These are phyloP conservation scores for Danio jaintianensis DNA, from an alignment of 2,797 vertebrate genomes.

Conservation along the genomic window DNA sequence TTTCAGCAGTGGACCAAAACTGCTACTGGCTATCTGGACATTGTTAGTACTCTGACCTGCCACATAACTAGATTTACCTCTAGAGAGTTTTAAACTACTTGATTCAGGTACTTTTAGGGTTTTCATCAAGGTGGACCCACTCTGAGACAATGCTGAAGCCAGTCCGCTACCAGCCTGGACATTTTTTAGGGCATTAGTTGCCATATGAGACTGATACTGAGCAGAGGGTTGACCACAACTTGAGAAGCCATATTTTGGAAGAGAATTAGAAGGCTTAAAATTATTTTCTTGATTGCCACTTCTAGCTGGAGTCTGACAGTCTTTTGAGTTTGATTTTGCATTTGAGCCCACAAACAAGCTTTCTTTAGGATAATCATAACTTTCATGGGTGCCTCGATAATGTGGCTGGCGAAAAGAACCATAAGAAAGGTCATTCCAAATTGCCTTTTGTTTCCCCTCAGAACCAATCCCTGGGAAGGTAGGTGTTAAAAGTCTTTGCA, in stretches of 20 bases:
- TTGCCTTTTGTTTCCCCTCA: background rate
- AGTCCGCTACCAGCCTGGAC: background rate
- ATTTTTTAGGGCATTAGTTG: background rate
- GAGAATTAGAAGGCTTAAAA: background rate
- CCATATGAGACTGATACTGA: background rate
- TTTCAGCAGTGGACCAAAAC: background rate
- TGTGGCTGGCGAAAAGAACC: background rate
- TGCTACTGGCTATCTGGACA: background rate
- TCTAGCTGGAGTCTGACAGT: background rate
- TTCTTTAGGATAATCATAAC: background rate
- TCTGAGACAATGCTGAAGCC: conserved; percentile 1
- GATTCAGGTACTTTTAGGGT: background rate
- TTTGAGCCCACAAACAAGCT: background rate
- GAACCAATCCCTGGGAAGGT: background rate
- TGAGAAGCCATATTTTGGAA: background rate
- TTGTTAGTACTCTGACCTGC: background rate
- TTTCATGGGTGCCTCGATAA: background rate
- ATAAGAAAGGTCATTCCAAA: background rate
- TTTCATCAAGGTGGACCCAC: background rate
- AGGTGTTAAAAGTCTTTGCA: background rate
- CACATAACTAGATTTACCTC: background rate
- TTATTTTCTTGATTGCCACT: background rate
- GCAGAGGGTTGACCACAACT: background rate
- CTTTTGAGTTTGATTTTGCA: background rate
- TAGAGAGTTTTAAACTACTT: background rate